Evolutionary conservation across 2,113 vertebrate genomes (phyloP), one percentile per base, ranked within the genome.

Genomic region (Neofelis nebulosa): DNA sequence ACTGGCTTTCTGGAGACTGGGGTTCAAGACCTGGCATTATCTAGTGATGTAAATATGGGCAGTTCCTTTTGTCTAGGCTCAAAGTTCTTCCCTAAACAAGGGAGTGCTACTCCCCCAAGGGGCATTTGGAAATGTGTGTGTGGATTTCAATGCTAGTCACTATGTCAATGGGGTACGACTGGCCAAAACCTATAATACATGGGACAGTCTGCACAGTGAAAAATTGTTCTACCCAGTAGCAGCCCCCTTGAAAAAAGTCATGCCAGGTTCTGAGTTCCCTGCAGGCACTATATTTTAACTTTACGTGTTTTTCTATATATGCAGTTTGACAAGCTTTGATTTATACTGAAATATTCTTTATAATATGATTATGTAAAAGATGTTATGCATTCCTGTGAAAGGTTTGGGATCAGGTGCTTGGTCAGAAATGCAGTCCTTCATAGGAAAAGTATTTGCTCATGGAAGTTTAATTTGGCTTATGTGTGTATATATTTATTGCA

Each of bases 401-500:
- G 19, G 3, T 74, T 68, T 63, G 8, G 18, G 16, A 45, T 93
- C 16, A 45, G 25, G 57, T 91, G 7, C 21, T 78, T 68, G 23
- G 12, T 80, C n/a, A 78, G 80, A 95, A 97, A 81, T 57, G 18
- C 4, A 79, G 48, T 65, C 66, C 81, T 69, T 14, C 45, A 1
- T 96, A 61, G 88, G 94, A 95, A 57, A 90, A 84, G 45, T 57
- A 2, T 80, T 93, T 80, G 93, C 78, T 31, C n/a, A 69, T 85
- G n/a, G 89, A 81, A 81, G 48, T 65, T 97, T 87, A 27, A 82
- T 92, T 93, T 96, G 79, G 61, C 38, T 86, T 87, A 19, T 29
- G n/a, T 69, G 7, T 50, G 16, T 33, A 0, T 29, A 29, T 69
- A 19, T 50, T 82, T 89, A 71, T 92, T 65, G 11, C 18, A 79